Base-by-base conservation (phyloP, 2,797 vertebrate genomes). In the Australoheros facetus region DNA sequence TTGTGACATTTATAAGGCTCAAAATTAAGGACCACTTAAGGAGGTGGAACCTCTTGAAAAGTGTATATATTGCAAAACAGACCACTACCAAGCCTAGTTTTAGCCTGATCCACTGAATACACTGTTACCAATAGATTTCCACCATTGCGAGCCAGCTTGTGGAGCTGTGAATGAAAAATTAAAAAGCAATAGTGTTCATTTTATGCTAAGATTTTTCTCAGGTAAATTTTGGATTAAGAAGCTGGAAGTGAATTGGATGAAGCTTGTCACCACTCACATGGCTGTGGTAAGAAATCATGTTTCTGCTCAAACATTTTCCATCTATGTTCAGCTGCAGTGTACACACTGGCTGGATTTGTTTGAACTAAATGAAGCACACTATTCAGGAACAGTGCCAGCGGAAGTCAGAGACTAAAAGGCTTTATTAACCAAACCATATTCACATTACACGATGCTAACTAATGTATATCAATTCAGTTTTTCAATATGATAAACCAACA, bases 91-190 rank as follows among this genome's bases (percentile, higher is more conserved):
- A 32, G 17, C 45, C 0, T 51, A 0, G 30, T 7, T 32, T 69
- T 30, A 69, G 5, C 62, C 26, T 30, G 62, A 48, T 48, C 62
- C 78, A 55, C 75, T 23, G 81, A 71, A 77, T 34, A 60, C 53
- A 73, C 34, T 75, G 42, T 72, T 77, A 70, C 17, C 30, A 5
- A 77, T 76, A 21, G 58, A 74, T 75, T 79, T 28, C 42, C 26
- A 72, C 7, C 16, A 14, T 13, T 74, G n/a, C 16, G 64, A 66
- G 26, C 70, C 60, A 80, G 26, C 2, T 62, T 80, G 56, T 42
- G 56, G n/a, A 77, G 8, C 21, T 56, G 14, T 3, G 28, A 73
- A 73, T n/a, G 16, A 48, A 26, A 48, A 58, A 30, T 57, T 1
- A 57, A 48, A 4, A 28, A 45, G 34, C 10, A 73, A 28, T 11